A percentile compares a stretch with the other conserved stretches of the same genome.
phyloP scores from a whole-genome alignment of 2,888 invertebrate genomes.

The Macrosiphum euphorbiae region DNA sequence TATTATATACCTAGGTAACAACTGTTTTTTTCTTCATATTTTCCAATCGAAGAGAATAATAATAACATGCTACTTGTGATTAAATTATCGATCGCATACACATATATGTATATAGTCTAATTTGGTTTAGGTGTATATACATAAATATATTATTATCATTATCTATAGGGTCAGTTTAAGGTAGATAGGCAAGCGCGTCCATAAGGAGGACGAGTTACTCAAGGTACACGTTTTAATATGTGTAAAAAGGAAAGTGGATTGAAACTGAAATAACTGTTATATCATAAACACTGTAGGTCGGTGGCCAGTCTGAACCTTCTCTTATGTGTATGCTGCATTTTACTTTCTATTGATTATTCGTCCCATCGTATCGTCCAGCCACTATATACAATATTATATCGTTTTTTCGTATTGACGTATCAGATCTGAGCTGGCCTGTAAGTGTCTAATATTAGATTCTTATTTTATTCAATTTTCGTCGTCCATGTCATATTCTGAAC shows the following conservation, averaged over 20 bases:
- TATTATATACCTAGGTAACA: neutral
- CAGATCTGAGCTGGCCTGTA: neutral
- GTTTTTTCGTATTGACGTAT: neutral
- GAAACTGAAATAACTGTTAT: constrained; percentile 64
- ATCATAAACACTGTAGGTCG: constrained; percentile 63
- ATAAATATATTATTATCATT: neutral
- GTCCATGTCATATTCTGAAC: neutral
- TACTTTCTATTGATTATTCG: constrained; percentile 65
- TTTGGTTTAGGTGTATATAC: neutral
- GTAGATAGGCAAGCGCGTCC: neutral
- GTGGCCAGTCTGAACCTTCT: constrained; percentile 65
- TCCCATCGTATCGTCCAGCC: constrained; percentile 44
- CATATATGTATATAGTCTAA: neutral
- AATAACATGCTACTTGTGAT: neutral
- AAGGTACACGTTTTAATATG: constrained; percentile 60
- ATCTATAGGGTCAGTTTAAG: neutral
- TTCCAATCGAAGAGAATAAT: neutral
- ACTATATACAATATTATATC: neutral
- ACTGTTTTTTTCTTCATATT: neutral
- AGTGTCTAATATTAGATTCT: neutral
- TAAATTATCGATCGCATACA: neutral
- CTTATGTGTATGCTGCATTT: constrained; percentile 59
- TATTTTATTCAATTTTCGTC: neutral
- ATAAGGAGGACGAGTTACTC: constrained; percentile 63
- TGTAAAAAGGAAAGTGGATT: constrained; percentile 65